These are phyloP conservation scores for Tenthredo livida DNA, from an alignment of 2,888 invertebrate species.

Conservation along the genomic window DNA sequence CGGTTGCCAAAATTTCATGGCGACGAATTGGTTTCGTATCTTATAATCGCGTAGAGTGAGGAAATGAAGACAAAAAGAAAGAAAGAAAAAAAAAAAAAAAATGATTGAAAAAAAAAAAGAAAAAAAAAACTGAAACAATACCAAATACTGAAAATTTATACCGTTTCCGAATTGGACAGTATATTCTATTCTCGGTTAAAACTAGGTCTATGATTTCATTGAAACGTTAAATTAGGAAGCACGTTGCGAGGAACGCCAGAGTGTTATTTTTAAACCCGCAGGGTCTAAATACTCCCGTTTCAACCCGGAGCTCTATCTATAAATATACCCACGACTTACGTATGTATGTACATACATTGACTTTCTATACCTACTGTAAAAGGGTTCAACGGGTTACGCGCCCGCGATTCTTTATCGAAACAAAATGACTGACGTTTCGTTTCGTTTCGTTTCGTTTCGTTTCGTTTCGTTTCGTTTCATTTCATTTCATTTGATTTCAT, in stretches of 20 bases:
- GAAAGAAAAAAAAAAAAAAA: neutral
- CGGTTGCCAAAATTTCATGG: neutral
- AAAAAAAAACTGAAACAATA: neutral
- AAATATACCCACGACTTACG: constrained; percentile 29
- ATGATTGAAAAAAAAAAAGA: neutral
- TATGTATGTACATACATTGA: neutral
- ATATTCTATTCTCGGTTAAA: constrained; percentile 36
- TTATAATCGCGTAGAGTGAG: neutral
- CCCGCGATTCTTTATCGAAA: constrained; percentile 42
- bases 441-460: constrained; percentile 13
- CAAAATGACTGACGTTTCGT: constrained; percentile 26
- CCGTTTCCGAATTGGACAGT: constrained; percentile 4
- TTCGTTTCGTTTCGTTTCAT: constrained; percentile 4
- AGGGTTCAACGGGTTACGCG: constrained; percentile 51
- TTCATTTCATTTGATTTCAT: neutral
- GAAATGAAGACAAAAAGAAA: neutral
- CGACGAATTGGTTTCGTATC: neutral
- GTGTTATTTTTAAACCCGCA: constrained; percentile 50
- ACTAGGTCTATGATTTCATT: constrained; percentile 52
- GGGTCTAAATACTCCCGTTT: constrained; percentile 53
- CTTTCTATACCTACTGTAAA: constrained; percentile 29
- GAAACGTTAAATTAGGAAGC: constrained; percentile 53
- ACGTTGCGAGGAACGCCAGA: constrained; percentile 49
- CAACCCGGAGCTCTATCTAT: constrained; percentile 52
- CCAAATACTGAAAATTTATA: neutral